A percentile compares a stretch with the other conserved stretches of the same genome.
Conservation (phyloP, 2,888 invertebrate genomes). For the Bursaphelenchus okinawaensis region DNA sequence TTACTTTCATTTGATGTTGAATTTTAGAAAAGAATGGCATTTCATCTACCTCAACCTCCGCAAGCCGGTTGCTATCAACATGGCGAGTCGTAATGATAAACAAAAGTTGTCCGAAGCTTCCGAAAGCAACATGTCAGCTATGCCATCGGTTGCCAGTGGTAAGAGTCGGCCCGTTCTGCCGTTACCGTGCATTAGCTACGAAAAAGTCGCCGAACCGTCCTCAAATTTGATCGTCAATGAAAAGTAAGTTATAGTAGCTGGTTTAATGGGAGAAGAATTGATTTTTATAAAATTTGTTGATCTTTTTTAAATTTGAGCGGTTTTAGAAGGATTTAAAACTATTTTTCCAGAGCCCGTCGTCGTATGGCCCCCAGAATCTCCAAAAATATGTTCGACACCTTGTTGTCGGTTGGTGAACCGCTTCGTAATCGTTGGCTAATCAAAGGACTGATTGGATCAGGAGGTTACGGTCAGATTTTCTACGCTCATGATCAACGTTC, state of each 20-base stretch:
- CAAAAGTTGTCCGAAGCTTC: neutral
- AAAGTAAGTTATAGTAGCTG: too few relatives aligned
- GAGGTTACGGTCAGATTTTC: conserved; percentile 46
- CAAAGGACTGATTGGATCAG: conserved; percentile 36
- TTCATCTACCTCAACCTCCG: too few relatives aligned
- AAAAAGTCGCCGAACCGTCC: neutral
- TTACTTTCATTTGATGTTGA: too few relatives aligned
- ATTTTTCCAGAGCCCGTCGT: conserved; percentile 5
- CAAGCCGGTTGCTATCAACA: too few relatives aligned
- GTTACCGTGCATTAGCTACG: neutral
- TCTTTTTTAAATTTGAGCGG: too few relatives aligned
- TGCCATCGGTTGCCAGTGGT: too few relatives aligned
- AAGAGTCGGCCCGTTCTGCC: too few relatives aligned
- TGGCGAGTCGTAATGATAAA: neutral
- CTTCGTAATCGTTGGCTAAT: conserved; percentile 17
- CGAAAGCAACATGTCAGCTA: neutral
- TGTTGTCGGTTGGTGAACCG: conserved; percentile 26
- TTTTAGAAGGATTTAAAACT: neutral
- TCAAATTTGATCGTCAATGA: neutral
- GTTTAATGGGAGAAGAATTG: too few relatives aligned
- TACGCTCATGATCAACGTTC: conserved; percentile 30
- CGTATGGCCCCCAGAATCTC: conserved; percentile 19
- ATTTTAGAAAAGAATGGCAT: too few relatives aligned
- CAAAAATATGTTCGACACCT: neutral
- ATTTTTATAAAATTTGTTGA: too few relatives aligned